Evolutionary conservation across 2,113 vertebrate genomes (phyloP).

Genomic region (Elanus axillaris): DNA sequence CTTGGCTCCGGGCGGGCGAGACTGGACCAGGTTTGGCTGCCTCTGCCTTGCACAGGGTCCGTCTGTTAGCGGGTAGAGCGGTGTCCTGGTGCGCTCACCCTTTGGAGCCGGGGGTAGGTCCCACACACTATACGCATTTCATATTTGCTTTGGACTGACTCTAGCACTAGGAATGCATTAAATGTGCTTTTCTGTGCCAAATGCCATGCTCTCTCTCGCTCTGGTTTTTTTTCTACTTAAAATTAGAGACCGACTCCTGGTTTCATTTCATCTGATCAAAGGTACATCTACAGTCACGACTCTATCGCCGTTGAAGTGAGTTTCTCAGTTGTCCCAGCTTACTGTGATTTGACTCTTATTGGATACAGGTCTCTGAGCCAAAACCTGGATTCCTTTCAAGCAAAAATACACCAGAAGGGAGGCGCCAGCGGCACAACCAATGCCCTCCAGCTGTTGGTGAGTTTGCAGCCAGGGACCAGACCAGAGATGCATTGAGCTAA

Average conservation of each 20-base stretch:
- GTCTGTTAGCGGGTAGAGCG: too few species aligned
- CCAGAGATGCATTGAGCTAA: not conserved
- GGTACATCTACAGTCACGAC: not conserved
- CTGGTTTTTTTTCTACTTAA: not conserved
- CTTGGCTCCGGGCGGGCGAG: not conserved
- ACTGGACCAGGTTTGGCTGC: not conserved
- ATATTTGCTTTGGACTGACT: not conserved
- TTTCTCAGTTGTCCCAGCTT: not conserved
- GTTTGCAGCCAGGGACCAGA: not conserved
- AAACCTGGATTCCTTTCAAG: not conserved
- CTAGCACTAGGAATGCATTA: not conserved
- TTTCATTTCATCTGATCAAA: not conserved
- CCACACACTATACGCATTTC: not conserved
- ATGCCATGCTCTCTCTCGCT: not conserved
- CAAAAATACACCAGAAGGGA: not conserved
- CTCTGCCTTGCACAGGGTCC: not conserved
- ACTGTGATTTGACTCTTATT: accelerated
- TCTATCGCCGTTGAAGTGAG: not conserved
- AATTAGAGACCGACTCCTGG: not conserved
- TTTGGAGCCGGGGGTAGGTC: not conserved
- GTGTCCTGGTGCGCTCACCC: accelerated
- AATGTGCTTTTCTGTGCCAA: not conserved
- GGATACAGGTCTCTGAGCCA: not conserved
- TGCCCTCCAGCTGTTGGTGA: not conserved
- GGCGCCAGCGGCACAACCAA: not conserved